Evolutionary conservation across 2,797 vertebrate species (phyloP).

Genomic region (Pristis pectinata): DNA sequence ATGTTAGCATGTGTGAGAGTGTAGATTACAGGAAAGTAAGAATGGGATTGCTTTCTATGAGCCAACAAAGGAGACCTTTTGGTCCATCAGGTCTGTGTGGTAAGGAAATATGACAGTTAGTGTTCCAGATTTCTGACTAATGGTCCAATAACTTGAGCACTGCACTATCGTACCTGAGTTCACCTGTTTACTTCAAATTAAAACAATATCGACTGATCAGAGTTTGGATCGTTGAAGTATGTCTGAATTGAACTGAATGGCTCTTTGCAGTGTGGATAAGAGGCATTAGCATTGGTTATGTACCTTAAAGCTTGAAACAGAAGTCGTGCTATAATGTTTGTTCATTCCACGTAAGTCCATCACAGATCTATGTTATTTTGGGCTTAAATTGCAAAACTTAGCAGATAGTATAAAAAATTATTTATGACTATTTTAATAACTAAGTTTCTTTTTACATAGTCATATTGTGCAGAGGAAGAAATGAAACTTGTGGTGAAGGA

Average conservation of each 20-base stretch:
- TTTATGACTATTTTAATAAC: not conserved
- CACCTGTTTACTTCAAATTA: not conserved
- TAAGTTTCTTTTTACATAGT: not conserved
- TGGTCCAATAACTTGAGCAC: too few species aligned
- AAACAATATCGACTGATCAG: not conserved
- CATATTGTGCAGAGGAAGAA: slow-evolving; percentile 11
- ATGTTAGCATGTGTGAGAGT: too few species aligned
- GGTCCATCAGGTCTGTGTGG: too few species aligned
- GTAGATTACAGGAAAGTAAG: too few species aligned
- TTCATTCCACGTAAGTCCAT: not conserved
- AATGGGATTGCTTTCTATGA: too few species aligned
- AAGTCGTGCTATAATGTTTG: not conserved
- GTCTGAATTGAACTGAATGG: not conserved
- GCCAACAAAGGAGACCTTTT: too few species aligned
- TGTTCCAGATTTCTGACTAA: too few species aligned
- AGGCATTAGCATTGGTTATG: not conserved
- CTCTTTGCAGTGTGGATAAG: not conserved
- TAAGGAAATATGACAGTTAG: too few species aligned
- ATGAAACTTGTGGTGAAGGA: slow-evolving; percentile 31
- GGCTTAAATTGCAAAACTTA: not conserved
- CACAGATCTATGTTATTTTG: not conserved
- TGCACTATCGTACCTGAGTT: too few species aligned
- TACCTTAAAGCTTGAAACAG: not conserved
- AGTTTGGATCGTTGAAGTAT: not conserved
- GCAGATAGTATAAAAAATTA: not conserved